These are phyloP conservation scores for Spisula subtruncata DNA, from an alignment of 2,888 invertebrate genomes.

Conservation along the genomic window DNA sequence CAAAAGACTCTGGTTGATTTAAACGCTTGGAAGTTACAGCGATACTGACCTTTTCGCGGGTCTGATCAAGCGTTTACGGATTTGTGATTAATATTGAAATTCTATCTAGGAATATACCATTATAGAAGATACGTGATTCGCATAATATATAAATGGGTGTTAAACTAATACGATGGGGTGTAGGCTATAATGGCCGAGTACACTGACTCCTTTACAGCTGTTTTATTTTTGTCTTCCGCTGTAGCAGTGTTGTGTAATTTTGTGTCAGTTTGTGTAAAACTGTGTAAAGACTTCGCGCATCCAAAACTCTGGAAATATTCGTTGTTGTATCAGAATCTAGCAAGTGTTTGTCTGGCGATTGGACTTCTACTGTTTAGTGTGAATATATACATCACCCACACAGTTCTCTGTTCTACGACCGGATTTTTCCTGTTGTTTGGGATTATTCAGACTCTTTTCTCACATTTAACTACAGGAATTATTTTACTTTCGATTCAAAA, in stretches of 20 bases:
- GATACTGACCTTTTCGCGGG: constrained; percentile 10
- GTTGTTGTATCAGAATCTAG: constrained; percentile 75
- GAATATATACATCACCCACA: constrained; percentile 56
- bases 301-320: constrained; percentile 82
- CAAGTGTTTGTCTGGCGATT: constrained; percentile 72
- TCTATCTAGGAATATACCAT: neutral
- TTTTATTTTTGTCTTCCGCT: constrained; percentile 66
- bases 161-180: constrained; percentile 19
- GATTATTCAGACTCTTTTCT: constrained; percentile 76
- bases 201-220: constrained; percentile 53
- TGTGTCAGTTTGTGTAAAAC: constrained; percentile 73
- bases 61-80: neutral
- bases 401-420: constrained; percentile 68
- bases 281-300: constrained; percentile 74
- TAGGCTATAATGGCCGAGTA: constrained; percentile 43
- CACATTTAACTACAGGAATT: constrained; percentile 75
- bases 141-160: constrained; percentile 29
- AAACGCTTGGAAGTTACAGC: neutral
- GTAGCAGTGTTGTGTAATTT: constrained; percentile 73
- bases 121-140: constrained; percentile 4
- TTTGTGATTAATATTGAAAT: constrained; percentile 14
- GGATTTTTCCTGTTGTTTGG: constrained; percentile 80
- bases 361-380: constrained; percentile 75
- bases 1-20: constrained; percentile 10
- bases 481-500: constrained; percentile 80